Conservation (phyloP, 2,888 invertebrate genomes). For the Apocheima hispidaria region DNA sequence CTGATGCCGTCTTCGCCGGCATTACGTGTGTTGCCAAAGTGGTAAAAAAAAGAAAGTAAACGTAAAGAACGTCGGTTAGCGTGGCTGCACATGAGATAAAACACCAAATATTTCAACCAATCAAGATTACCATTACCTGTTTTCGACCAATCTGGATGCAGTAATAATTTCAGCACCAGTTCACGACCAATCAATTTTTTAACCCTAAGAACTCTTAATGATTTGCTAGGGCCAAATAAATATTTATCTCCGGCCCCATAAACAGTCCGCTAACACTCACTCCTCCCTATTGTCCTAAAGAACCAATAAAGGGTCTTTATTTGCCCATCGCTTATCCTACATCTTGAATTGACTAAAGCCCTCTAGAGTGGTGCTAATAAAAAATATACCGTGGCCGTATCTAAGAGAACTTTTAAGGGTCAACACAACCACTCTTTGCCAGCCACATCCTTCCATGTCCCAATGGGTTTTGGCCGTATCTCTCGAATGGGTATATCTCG, state of each 20-base stretch:
- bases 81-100: too few relatives aligned
- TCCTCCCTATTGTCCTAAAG: conserved; percentile 19
- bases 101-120: too few relatives aligned
- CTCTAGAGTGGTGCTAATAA: conserved; percentile 34
- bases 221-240: neutral
- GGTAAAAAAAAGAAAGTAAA: too few relatives aligned
- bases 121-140: too few relatives aligned
- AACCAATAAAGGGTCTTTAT: conserved; percentile 24
- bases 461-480: too few relatives aligned
- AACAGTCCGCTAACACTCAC: conserved; percentile 15
- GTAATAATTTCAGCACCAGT: too few relatives aligned
- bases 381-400: conserved; percentile 17
- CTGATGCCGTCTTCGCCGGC: too few relatives aligned
- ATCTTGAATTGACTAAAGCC: conserved; percentile 26
- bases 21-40: too few relatives aligned
- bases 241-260: conserved; percentile 12
- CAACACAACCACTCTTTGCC: neutral
- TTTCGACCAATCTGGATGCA: too few relatives aligned
- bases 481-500: too few relatives aligned
- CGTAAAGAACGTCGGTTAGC: too few relatives aligned
- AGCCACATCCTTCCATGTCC: neutral
- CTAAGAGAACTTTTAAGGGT: neutral
- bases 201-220: neutral
- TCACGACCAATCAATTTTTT: too few relatives aligned
- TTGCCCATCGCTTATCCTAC: conserved; percentile 28